Evolutionary conservation across 2,797 vertebrate species (phyloP).

Genomic region (Ceyx erithaca): DNA sequence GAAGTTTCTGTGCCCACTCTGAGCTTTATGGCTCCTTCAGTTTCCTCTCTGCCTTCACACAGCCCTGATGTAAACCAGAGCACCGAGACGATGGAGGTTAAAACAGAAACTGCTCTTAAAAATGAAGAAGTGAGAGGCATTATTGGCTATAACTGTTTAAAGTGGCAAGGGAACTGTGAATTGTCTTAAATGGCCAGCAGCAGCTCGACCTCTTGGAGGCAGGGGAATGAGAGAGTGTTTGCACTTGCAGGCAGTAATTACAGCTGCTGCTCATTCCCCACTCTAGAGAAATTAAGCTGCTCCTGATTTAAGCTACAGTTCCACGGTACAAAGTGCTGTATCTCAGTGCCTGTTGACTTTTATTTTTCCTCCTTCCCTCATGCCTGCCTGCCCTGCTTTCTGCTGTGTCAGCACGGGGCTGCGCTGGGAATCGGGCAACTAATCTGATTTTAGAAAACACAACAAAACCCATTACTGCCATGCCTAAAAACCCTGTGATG

Average conservation of each 20-base stretch:
- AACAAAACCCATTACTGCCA: not conserved
- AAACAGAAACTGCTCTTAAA: not conserved
- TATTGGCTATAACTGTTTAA: conserved; percentile 35
- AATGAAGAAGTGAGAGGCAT: not conserved
- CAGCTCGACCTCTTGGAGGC: not conserved
- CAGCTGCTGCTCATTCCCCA: conserved; percentile 38
- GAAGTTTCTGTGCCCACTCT: not conserved
- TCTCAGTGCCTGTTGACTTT: conserved; percentile 25
- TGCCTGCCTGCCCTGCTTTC: not conserved
- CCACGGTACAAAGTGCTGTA: not conserved
- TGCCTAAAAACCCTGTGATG: not conserved
- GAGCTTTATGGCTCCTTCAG: not conserved
- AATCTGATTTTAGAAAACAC: not conserved
- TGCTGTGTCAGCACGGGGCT: conserved; percentile 22
- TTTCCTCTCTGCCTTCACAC: not conserved
- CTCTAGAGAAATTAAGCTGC: conserved; percentile 64
- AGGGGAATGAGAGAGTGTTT: conserved; percentile 11
- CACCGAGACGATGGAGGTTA: not conserved
- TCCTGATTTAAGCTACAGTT: conserved; percentile 26
- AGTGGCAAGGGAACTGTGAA: conserved; percentile 22
- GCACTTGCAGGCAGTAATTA: conserved; percentile 55
- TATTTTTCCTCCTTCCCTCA: not conserved
- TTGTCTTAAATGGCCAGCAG: conserved; percentile 51
- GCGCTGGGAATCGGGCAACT: not conserved
- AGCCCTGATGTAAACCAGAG: not conserved